phyloP scores from a whole-genome alignment of 2,888 invertebrate species.

The Tinea pellionella region DNA sequence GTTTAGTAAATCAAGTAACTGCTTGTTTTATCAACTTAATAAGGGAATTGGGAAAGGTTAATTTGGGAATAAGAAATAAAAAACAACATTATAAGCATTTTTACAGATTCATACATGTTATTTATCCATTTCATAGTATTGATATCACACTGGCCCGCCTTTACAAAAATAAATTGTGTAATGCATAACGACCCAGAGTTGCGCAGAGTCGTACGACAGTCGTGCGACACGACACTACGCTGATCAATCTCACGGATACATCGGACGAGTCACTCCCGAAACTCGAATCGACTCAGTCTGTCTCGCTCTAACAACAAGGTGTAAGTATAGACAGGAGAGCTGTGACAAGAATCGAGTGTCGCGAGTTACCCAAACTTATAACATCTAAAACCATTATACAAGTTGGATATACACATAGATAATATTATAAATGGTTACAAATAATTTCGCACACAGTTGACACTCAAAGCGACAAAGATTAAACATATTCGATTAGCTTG shows the following conservation, averaged over 20 bases:
- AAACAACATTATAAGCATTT: slow-evolving; percentile 46
- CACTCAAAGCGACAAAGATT: slow-evolving; percentile 67
- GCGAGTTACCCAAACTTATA: neutral
- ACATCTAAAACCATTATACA: slow-evolving; percentile 61
- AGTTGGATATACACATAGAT: slow-evolving; percentile 60
- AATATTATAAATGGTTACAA: slow-evolving; percentile 50
- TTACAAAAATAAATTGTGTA: slow-evolving; percentile 61
- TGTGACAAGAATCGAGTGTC: neutral
- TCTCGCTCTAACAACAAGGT: neutral
- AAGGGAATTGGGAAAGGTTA: neutral
- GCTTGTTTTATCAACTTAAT: no score
- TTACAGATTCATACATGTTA: slow-evolving; percentile 70
- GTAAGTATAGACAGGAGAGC: neutral
- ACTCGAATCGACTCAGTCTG: neutral
- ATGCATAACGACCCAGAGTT: neutral
- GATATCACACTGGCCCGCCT: slow-evolving; percentile 71
- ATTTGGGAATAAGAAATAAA: slow-evolving; percentile 29
- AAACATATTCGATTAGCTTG: slow-evolving; percentile 44
- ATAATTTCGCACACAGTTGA: slow-evolving; percentile 67
- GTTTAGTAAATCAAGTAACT: no score
- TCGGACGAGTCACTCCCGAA: neutral
- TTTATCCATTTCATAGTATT: slow-evolving; percentile 68
- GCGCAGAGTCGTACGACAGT: slow-evolving; percentile 52
- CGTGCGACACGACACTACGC: slow-evolving; percentile 39
- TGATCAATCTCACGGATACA: slow-evolving; percentile 22